Evolutionary conservation across 1,140 invertebrate genomes (phyloP).

Genomic region (Drosophila pachea): DNA sequence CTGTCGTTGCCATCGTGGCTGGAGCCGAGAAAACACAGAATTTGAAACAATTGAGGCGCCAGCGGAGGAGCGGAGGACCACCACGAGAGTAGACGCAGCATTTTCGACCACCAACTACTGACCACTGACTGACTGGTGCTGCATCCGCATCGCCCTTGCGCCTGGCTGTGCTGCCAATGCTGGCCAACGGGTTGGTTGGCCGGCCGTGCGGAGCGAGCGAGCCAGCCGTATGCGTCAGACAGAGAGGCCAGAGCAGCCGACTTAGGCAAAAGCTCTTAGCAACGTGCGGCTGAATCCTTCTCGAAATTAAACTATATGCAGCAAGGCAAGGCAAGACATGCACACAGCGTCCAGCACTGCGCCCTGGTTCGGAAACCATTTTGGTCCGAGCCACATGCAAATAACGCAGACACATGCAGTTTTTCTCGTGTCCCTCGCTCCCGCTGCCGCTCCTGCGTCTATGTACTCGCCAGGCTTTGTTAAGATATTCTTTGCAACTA

Average conservation of each 20-base stretch:
- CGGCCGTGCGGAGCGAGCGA: conserved; percentile 30
- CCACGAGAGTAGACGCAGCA: conserved; percentile 62
- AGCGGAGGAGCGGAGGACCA: conserved; percentile 29
- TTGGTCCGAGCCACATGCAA: conserved; percentile 72
- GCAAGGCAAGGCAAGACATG: conserved; percentile 67
- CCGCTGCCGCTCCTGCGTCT: conserved; percentile 43
- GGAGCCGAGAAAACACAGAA: conserved; percentile 62
- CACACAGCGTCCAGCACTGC: conserved; percentile 46
- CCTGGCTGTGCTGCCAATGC: conserved; percentile 45
- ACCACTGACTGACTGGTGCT: conserved; percentile 68
- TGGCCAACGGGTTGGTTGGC: conserved; percentile 21
- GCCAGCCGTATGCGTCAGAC: conserved; percentile 25
- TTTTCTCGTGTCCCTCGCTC: conserved; percentile 69
- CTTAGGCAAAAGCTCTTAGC: conserved; percentile 67
- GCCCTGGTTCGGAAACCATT: conserved; percentile 57
- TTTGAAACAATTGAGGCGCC: conserved; percentile 75
- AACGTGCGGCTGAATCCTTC: conserved; percentile 71
- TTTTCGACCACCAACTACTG: conserved; percentile 76
- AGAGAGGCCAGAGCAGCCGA: conserved; percentile 32
- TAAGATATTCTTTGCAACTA: conserved; percentile 74
- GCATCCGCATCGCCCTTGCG: conserved; percentile 49
- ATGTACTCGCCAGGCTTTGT: conserved; percentile 72
- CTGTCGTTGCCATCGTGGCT: conserved; percentile 43
- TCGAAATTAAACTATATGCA: conserved; percentile 76
- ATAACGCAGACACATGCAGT: conserved; percentile 75